Evolutionary conservation across 2,113 vertebrate species (phyloP), one percentile per base, ranked within the genome.

Genomic region (Nerophis ophidion): DNA sequence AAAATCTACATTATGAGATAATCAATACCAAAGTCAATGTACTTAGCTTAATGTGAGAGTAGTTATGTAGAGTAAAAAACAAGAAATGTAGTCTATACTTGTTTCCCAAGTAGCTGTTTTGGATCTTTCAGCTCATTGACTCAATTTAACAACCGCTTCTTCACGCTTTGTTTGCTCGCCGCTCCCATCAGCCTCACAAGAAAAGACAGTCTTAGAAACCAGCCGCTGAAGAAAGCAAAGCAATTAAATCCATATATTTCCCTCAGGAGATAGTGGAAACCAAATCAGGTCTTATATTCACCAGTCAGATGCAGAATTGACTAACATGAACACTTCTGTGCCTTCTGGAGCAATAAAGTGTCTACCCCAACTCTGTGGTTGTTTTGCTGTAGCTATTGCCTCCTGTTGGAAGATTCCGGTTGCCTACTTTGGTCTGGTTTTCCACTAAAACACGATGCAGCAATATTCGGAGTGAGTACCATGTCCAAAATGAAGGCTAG

Each of bases 231-330:
- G 56, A 58, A 33, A 55, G 53, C 53, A 42, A 38, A 56, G 54
- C 54, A 56, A 56, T 56, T 56, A 56, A 56, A 56, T 56, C 33
- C 57, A 59, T 14, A 59, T 59, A 59, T 59, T 59, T 59, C 57
- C 57, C 57, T n/a, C 1, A 59, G 57, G 57, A 59, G 57, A 15
- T 48, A 44, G 57, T 59, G 26, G 57, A 48, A 59, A 59, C 17
- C 44, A 59, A 59, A 59, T 47, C 57, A 48, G 57, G 19, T 33
- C 56, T 45, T 45, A 45, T 26, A 57, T 57, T n/a, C 57, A 59
- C 44, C 26, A 35, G 44, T 26, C 45, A 45, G 44, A 59, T 47
- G 45, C 14, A 59, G 33, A 59, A n/a, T 47, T 59, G 17, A 48
- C 57, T 59, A 34, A 47, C 45, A 47, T 48, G 14, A 47, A 47